Evolutionary conservation across 1,140 invertebrate species (phyloP).

Genomic region (Acyrthosiphon pisum): DNA sequence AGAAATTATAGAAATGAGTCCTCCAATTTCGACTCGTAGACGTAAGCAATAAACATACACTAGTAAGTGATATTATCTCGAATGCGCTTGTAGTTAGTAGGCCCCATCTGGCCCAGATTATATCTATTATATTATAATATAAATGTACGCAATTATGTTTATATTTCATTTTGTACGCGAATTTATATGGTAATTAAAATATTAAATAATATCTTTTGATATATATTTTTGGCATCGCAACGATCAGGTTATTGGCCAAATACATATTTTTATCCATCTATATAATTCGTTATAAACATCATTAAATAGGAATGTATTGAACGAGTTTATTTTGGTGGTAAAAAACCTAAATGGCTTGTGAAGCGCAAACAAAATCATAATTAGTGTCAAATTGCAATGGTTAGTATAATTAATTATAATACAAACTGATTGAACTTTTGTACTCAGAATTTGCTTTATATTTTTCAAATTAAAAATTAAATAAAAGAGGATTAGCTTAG

Average conservation of each 20-base stretch:
- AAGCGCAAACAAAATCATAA: conserved; percentile 4
- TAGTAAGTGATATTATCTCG: too few relatives aligned
- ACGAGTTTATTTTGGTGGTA: background rate
- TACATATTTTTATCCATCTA: background rate
- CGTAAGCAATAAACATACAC: too few relatives aligned
- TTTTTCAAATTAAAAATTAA: conserved; percentile 1
- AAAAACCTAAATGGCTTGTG: background rate
- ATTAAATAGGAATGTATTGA: background rate
- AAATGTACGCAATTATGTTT: too few relatives aligned
- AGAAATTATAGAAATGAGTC: too few relatives aligned
- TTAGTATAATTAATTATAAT: background rate
- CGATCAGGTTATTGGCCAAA: background rate
- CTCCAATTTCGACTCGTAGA: too few relatives aligned
- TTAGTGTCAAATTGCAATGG: background rate
- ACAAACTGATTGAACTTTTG: conserved; percentile 20
- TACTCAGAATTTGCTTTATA: background rate
- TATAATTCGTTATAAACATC: background rate
- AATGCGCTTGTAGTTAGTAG: too few relatives aligned
- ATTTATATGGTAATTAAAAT: too few relatives aligned
- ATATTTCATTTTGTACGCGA: too few relatives aligned
- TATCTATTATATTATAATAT: too few relatives aligned
- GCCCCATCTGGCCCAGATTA: too few relatives aligned
- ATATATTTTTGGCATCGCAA: background rate
- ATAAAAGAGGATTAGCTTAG: conserved; percentile 39
- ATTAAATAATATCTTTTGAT: background rate